Percentiles rank a stretch among this genome's conserved stretches.
These are phyloP conservation scores for Rhagophthalmus giganteus DNA, from an alignment of 2,888 invertebrate genomes.

Conservation along the genomic window DNA sequence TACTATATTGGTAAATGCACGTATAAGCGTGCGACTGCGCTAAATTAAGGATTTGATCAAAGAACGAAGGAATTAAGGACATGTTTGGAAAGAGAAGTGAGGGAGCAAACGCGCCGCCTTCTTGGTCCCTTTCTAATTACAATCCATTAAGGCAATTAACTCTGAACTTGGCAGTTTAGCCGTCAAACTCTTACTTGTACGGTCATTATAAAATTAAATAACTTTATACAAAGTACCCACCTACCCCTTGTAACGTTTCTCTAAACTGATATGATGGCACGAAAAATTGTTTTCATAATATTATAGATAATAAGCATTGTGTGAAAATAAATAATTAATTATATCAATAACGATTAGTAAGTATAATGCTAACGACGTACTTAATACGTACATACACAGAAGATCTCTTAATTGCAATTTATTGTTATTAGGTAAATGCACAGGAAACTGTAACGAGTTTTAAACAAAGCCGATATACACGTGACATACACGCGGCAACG, in stretches of 20 bases:
- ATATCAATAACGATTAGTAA: too few relatives aligned
- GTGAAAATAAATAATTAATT: too few relatives aligned
- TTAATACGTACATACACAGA: too few relatives aligned
- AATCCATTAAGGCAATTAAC: slow-evolving; percentile 51
- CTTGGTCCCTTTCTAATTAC: slow-evolving; percentile 45
- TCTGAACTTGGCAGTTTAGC: slow-evolving; percentile 40
- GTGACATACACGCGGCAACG: slow-evolving; percentile 51
- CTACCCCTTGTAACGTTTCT: slow-evolving; percentile 4
- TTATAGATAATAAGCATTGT: too few relatives aligned
- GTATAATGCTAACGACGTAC: slow-evolving; percentile 38
- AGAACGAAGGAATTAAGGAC: slow-evolving; percentile 40
- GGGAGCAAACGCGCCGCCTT: slow-evolving; percentile 31
- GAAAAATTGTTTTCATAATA: too few relatives aligned
- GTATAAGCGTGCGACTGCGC: slow-evolving; percentile 23
- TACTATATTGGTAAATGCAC: too few relatives aligned
- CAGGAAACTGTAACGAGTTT: slow-evolving; percentile 52
- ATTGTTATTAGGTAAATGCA: slow-evolving; percentile 45
- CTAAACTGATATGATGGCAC: too few relatives aligned
- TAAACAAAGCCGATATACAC: slow-evolving; percentile 50
- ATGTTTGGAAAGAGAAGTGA: slow-evolving; percentile 37
- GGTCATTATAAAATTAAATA: slow-evolving; percentile 20
- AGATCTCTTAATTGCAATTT: too few relatives aligned
- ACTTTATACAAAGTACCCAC: slow-evolving; percentile 11
- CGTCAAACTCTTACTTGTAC: slow-evolving; percentile 30
- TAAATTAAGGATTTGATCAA: slow-evolving; percentile 46